Conservation (phyloP, 2,888 invertebrate species). For the Agrochola macilenta region DNA sequence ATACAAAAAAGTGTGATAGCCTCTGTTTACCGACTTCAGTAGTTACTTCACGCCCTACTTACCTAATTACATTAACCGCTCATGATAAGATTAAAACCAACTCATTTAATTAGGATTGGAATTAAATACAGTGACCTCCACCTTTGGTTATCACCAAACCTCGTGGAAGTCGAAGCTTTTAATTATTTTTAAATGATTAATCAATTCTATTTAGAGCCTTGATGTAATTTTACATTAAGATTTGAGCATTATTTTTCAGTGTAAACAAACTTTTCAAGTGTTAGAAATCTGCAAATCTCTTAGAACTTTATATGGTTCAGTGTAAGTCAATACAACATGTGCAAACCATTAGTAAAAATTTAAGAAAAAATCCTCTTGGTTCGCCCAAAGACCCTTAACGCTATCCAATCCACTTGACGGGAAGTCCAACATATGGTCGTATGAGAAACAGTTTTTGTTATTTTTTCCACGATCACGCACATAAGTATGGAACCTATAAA, state of each 20-base stretch:
- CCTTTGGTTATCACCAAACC: slow-evolving; percentile 54
- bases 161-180: slow-evolving; percentile 18
- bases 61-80: slow-evolving; percentile 64
- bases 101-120: slow-evolving; percentile 55
- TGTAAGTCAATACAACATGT: slow-evolving; percentile 66
- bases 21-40: slow-evolving; percentile 29
- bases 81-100: slow-evolving; percentile 70
- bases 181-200: slow-evolving; percentile 22
- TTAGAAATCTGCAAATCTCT: slow-evolving; percentile 65
- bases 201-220: not conserved
- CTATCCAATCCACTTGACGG: slow-evolving; percentile 79
- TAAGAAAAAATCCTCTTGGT: slow-evolving; percentile 62
- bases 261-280: slow-evolving; percentile 27
- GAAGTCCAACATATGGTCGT: slow-evolving; percentile 79
- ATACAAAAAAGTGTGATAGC: slow-evolving; percentile 35
- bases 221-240: not conserved
- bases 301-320: slow-evolving; percentile 60
- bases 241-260: not conserved
- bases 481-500: not conserved
- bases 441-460: slow-evolving; percentile 75
- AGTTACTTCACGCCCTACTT: slow-evolving; percentile 60
- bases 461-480: slow-evolving; percentile 75
- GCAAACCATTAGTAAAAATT: slow-evolving; percentile 62
- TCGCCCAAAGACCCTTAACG: slow-evolving; percentile 65
- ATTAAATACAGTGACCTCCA: slow-evolving; percentile 66